Evolutionary conservation across 1,140 invertebrate species (phyloP), one percentile per base, ranked within the genome.

Genomic region (Ooceraea biroi): DNA sequence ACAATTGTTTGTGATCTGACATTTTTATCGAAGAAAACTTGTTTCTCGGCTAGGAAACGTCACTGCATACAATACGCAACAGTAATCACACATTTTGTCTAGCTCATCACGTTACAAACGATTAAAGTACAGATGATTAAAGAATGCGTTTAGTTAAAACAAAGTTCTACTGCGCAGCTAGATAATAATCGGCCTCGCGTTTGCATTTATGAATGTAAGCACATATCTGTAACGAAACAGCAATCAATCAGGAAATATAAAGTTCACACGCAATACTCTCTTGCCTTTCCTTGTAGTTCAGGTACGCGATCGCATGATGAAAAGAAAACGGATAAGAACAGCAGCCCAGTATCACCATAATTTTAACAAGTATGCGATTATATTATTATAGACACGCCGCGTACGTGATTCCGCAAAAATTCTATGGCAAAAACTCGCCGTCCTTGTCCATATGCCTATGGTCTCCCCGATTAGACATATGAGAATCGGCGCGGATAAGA

Each of bases 401-500:
- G 17, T 14, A 8, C 3, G 27, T 41, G 82, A 60, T 85, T 85
- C 52, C n/a, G 12, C 14, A 55, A 41, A 50, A 50, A 55, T 52
- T 52, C 5, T 0, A 11, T 30, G 36, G 65, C 55, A 84, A 80
- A 84, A 84, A 85, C 68, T 50, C 7, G 48, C 22, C 58, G 76
- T 72, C 82, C 85, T 88, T 87, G 85, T 58, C 52, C n/a, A 27
- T 19, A n/a, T n/a, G n/a, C 36, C 22, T 78, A 55, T 57, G 46
- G 14, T 76, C 46, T 68, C 14, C 22, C 27, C 7, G 48, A 80
- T 25, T 17, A 19, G 44, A 52, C 14, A 77, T 48, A 48, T 3
- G 60, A 58, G 61, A 52, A 71, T 84, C 46, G 46, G 71, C 11
- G 2, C 48, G 22, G 8, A 3, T 61, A 76, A 88, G 85, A 84